These are phyloP conservation scores for Excalfactoria chinensis DNA, from an alignment of 2,113 vertebrate genomes.

Conservation along the genomic window DNA sequence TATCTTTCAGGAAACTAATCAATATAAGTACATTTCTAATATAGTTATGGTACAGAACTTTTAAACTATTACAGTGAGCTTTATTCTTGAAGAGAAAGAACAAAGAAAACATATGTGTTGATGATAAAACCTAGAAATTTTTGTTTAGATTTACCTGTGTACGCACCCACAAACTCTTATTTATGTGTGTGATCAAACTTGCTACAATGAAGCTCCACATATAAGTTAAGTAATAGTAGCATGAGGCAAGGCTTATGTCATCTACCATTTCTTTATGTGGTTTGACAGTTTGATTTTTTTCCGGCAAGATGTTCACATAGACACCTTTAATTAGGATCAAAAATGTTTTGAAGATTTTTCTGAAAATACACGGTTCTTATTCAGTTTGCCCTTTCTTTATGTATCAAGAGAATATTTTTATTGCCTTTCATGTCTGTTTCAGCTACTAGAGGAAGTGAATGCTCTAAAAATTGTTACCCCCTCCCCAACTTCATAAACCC, in stretches of 20 bases:
- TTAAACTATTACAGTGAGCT: neutral
- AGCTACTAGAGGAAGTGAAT: neutral
- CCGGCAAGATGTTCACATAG: constrained; percentile 15
- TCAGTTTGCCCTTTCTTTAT: neutral
- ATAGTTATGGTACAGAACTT: neutral
- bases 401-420: neutral
- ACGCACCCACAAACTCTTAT: neutral
- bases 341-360: constrained; percentile 5
- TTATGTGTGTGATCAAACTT: neutral
- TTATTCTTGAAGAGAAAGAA: neutral
- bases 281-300: constrained; percentile 49
- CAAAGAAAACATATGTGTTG: neutral
- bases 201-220: neutral
- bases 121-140: neutral
- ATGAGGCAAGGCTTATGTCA: neutral
- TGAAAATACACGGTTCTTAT: neutral
- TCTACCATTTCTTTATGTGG: neutral
- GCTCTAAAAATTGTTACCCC: neutral
- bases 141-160: neutral
- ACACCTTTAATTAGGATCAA: constrained; percentile 44
- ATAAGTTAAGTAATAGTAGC: neutral
- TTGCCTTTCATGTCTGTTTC: neutral
- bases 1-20: neutral
- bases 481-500: neutral
- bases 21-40: neutral